Evolutionary conservation across 2,797 vertebrate species (phyloP).

Genomic region (Xiphophorus birchmanni): DNA sequence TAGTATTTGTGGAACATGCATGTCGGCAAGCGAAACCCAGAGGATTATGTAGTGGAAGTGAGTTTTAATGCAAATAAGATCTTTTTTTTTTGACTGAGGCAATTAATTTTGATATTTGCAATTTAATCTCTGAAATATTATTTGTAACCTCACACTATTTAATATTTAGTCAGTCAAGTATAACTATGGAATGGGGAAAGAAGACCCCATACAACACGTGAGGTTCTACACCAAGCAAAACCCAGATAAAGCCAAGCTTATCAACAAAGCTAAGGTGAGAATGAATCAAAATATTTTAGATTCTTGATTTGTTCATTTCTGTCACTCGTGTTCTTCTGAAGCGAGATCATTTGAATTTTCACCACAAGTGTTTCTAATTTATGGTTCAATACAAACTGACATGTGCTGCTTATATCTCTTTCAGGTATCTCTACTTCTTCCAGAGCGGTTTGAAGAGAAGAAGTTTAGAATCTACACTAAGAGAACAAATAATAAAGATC

Average conservation of each 20-base stretch:
- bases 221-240: constrained; percentile 89
- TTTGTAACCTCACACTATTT: not conserved
- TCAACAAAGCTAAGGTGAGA: constrained; percentile 88
- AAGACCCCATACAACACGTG: constrained; percentile 90
- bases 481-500: constrained; percentile 73
- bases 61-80: not conserved
- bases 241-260: constrained; percentile 64
- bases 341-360: not conserved
- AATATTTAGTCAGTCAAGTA: constrained; percentile 84
- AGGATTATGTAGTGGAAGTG: not conserved
- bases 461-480: constrained; percentile 89
- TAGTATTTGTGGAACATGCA: rapidly evolving
- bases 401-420: not conserved
- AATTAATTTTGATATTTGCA: not conserved
- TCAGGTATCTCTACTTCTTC: constrained; percentile 92
- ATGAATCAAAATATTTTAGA: not conserved
- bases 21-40: rapidly evolving
- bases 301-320: not conserved
- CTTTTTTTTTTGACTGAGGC: not conserved
- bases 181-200: constrained; percentile 93
- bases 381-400: not conserved
- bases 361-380: not conserved
- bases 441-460: constrained; percentile 89
- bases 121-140: not conserved
- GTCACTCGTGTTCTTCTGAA: not conserved